phyloP scores from a whole-genome alignment of 2,113 vertebrate species.

The Bostrychus sinensis region DNA sequence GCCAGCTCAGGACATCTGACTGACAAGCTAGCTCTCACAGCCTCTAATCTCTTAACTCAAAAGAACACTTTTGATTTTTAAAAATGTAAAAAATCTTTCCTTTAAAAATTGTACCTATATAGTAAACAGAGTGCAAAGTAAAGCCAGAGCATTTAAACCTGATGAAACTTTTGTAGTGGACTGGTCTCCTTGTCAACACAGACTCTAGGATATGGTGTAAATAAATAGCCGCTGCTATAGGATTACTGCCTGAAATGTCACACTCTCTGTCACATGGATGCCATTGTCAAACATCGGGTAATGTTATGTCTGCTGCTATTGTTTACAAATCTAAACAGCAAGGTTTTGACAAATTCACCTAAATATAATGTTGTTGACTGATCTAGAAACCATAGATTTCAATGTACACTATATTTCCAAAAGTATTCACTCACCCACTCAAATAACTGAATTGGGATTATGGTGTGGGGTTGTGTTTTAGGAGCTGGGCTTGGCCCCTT shows the following conservation, averaged over 20 bases:
- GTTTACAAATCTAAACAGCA: constrained; percentile 4
- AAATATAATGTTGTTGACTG: too few species aligned
- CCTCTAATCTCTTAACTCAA: constrained; percentile 9
- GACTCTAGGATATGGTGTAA: constrained; percentile 36
- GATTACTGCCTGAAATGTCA: constrained; percentile 59
- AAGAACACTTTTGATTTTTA: neutral
- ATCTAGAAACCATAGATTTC: too few species aligned
- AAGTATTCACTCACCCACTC: too few species aligned
- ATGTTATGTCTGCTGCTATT: constrained; percentile 5
- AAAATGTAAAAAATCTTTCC: neutral
- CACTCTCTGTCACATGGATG: constrained; percentile 23
- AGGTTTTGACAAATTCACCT: too few species aligned
- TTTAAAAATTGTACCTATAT: neutral
- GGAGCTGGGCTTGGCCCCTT: too few species aligned
- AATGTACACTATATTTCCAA: too few species aligned
- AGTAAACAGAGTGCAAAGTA: constrained; percentile 2
- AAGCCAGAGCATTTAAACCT: constrained; percentile 29
- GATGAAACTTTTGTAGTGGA: constrained; percentile 13
- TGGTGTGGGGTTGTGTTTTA: too few species aligned
- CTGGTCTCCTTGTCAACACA: constrained; percentile 35
- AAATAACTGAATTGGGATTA: too few species aligned
- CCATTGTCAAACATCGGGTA: neutral
- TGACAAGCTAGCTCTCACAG: constrained; percentile 18
- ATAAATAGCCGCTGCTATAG: constrained; percentile 59
- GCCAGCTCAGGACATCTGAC: constrained; percentile 56